Evolutionary conservation across 2,888 invertebrate genomes (phyloP), one percentile per base, ranked within the genome.

Genomic region (Sepioteuthis lessoniana): DNA sequence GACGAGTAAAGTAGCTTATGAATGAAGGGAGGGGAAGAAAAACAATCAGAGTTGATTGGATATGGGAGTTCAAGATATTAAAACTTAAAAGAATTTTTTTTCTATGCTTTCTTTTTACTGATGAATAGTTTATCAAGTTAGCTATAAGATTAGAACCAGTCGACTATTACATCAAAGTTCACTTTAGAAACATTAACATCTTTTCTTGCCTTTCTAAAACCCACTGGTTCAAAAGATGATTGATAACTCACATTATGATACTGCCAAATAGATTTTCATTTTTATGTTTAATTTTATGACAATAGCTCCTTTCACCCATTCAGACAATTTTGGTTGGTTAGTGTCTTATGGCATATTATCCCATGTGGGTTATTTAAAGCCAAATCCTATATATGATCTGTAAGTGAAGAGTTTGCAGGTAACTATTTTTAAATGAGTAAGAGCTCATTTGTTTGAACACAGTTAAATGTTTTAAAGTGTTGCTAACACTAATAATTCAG

Each of bases 121-220:
- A 35, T 13, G 13, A n/a, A 3, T 76, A 35, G 76, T 76, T 76
- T n/a, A n/a, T 35, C n/a, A n/a, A n/a, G 76, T 76, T 76, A 76
- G 76, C n/a, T 35, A n/a, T 19, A n/a, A 42, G 42, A 7, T 25
- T 76, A n/a, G n/a, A 76, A 76, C 3, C 76, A 76, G 76, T 76
- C 76, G n/a, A 76, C 76, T n/a, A 76, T 76, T n/a, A n/a, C n/a
- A 76, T 76, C n/a, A n/a, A 76, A 76, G 16, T n/a, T 76, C 76
- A n/a, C n/a, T 76, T n/a, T 13, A 35, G 76, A 76, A 76, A 76
- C 16, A 35, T 76, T 60, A 60, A 60, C 31, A 28, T 60, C 16
- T 76, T 76, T n/a, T 35, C 13, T 76, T 35, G n/a, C n/a, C 16
- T 76, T 76, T 76, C 76, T 13, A n/a, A 76, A 35, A 76, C 76